phyloP scores from a whole-genome alignment of 1,140 invertebrate species.

The Mamestra configurata region DNA sequence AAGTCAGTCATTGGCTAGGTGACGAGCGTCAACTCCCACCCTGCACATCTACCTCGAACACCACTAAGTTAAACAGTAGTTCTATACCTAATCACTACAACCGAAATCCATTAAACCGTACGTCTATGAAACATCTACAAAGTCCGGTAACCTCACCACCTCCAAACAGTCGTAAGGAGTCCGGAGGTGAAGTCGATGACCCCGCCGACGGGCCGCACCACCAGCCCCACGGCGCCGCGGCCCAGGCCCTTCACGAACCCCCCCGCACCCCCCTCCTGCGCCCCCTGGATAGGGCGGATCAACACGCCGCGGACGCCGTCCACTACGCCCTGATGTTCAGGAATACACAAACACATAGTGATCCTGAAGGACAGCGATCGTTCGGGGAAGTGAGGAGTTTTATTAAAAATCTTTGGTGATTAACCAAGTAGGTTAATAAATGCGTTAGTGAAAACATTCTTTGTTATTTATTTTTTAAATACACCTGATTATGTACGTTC shows the following conservation, averaged over 20 bases:
- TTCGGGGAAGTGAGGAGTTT: neutral
- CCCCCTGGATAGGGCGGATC: constrained; percentile 68
- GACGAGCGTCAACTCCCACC: too few species aligned
- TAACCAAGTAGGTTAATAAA: neutral
- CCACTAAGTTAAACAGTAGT: too few species aligned
- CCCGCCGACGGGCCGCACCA: constrained; percentile 74
- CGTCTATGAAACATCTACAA: constrained; percentile 39
- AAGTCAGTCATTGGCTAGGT: too few species aligned
- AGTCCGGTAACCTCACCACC: constrained; percentile 59
- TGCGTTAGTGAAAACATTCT: too few species aligned
- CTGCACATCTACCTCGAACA: too few species aligned
- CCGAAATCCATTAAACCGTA: neutral
- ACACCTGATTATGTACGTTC: too few species aligned
- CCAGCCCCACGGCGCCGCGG: constrained; percentile 71
- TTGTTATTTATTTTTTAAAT: too few species aligned
- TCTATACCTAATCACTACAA: too few species aligned
- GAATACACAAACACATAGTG: neutral
- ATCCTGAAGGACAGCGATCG: neutral
- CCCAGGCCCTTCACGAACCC: constrained; percentile 74
- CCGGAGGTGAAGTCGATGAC: constrained; percentile 77
- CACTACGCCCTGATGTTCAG: constrained; percentile 69
- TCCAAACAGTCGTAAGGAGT: constrained; percentile 72
- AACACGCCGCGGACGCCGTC: constrained; percentile 76
- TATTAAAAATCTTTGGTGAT: too few species aligned
- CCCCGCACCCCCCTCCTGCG: constrained; percentile 64